Evolutionary conservation across 2,888 invertebrate genomes (phyloP), one percentile per base, ranked within the genome.

Genomic region (Oscheius sp.): DNA sequence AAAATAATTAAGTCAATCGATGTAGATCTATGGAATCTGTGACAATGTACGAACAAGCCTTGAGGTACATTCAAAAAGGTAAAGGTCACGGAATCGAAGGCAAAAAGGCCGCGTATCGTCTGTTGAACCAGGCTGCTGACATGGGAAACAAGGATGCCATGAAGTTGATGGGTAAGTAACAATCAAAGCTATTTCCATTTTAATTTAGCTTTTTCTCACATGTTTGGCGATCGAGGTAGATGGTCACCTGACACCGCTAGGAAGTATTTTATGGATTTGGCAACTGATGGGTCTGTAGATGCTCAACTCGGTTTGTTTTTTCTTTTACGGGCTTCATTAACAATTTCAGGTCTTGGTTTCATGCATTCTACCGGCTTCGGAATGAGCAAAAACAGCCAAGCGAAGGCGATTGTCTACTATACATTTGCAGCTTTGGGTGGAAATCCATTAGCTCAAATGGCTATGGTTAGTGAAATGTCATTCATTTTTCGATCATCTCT

Each of bases 401-500:
- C 91, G 7, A 79, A 86, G 87, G 91, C 97, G 0, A 90, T 99
- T 29, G 92, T 98, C 0, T 95, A 98, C 91, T 96, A 96, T 89
- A 95, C 94, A 0, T 92, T 96, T 87, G 95, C 94, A 3, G 95
- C 98, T 0, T 90, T 96, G 0, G 96, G 95, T 0, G 96, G 95
- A 74, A 94, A 96, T 89, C 93, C 94, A 32, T 93, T 94, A 91
- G 96, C 97, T 0, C 96, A 96, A 91, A 98, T 99, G 97, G 94
- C 95, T 32, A 91, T 99, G 74, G 91, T 91, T 83, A 83, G 90
- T 70, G 10, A 7, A 5, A 5, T 42, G 7, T 42, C 3, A 42
- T 4, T n/a, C 10, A 10, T 33, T 66, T 50, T 68, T 35, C 5
- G 9, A 47, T 60, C 7, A 29, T 68, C 11, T 33, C 73, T 84